Evolutionary conservation across 1,140 invertebrate genomes (phyloP), one percentile per base, ranked within the genome.

Genomic region (Sarcophaga bullata): DNA sequence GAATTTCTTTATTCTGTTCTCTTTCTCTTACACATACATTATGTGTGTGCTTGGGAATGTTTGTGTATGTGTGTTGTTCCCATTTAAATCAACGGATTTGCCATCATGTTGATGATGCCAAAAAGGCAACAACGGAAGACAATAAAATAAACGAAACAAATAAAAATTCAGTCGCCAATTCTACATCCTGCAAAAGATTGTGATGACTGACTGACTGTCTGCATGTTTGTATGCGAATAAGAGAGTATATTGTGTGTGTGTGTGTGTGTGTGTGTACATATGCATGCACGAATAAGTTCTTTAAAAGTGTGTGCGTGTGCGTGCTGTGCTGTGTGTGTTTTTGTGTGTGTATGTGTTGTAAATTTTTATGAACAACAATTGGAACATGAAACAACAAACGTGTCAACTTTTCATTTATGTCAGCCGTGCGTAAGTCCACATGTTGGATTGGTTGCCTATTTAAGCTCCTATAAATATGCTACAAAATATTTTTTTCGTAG

Each of bases 381-480:
- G 15, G 54, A 58, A n/a, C 13, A 58, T 58, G 62, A 19, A 15
- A 76, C 75, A 78, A 50, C 48, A 78, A 78, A 78, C 47, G 75
- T 78, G 75, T 78, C 75, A 78, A 78, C 75, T 19, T 78, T 78
- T 78, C 75, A 78, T 78, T 78, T 78, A 78, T 78, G 75, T 50
- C 75, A 78, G 17, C 50, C 75, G 75, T 78, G 75, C 75, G 75
- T 78, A 78, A 78, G 75, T 78, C 75, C 75, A 50, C 75, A 78
- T 78, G 49, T 78, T 52, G 75, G 75, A 50, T 78, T 52, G 75
- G 75, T 47, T 78, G 75, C 13, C 75, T 78, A 49, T 78, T 78
- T 78, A 78, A 78, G 48, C 75, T 78, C 48, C 75, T 78, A 19
- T 78, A 78, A 78, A 78, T 78, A 78, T 52, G 48, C 75, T 78